These are phyloP conservation scores for Uropsilus gracilis DNA, from an alignment of 2,113 vertebrate genomes.

Conservation along the genomic window DNA sequence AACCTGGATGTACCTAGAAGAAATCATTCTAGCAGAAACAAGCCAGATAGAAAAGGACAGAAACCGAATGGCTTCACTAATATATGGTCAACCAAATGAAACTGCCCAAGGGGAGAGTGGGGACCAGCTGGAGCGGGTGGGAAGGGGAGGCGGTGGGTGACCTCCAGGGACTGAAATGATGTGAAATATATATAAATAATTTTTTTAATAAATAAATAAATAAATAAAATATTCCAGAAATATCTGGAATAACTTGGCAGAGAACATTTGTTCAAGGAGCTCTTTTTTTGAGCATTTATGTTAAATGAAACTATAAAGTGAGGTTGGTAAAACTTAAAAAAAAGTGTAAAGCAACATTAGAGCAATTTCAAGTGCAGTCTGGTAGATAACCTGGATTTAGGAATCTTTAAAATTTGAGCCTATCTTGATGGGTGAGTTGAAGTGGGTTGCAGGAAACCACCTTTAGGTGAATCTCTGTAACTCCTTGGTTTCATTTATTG, in stretches of 20 bases:
- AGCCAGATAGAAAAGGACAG: too few relatives aligned
- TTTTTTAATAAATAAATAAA: too few relatives aligned
- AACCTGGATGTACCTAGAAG: too few relatives aligned
- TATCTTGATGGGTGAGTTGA: not conserved
- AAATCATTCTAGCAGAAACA: too few relatives aligned
- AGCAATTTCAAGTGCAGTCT: not conserved
- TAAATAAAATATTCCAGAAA: too few relatives aligned
- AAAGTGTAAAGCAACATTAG: not conserved
- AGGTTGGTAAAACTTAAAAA: not conserved
- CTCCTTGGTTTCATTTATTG: not conserved
- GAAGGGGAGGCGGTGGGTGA: too few relatives aligned
- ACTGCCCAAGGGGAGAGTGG: too few relatives aligned
- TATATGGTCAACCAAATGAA: too few relatives aligned
- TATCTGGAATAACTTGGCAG: not conserved
- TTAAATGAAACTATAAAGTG: conserved; percentile 28
- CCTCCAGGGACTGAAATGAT: too few relatives aligned
- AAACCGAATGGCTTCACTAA: too few relatives aligned
- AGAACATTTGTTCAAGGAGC: not conserved
- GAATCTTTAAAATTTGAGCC: not conserved
- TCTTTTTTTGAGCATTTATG: conserved; percentile 11
- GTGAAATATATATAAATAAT: too few relatives aligned
- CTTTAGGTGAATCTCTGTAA: not conserved
- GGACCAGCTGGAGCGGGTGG: too few relatives aligned
- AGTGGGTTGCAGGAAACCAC: not conserved
- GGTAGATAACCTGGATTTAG: not conserved